Evolutionary conservation across 2,797 vertebrate species (phyloP), one percentile per base, ranked within the genome.

Genomic region (Pampus argenteus): DNA sequence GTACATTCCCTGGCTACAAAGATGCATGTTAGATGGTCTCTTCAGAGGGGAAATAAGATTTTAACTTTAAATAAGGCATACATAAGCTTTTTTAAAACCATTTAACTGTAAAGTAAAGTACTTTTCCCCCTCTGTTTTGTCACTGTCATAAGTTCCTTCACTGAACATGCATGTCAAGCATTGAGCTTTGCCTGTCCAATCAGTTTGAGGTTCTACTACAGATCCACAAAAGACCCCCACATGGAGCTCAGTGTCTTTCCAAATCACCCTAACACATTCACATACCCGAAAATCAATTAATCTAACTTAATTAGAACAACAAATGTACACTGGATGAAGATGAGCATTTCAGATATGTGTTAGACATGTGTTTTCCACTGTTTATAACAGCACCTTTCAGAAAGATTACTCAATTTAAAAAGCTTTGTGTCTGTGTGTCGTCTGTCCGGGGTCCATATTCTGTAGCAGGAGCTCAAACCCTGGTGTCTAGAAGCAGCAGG

Each of bases 121-220:
- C 70, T 74, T 2, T 45, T 68, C 55, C 68, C 59, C 60, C 81
- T 74, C 69, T 61, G 23, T 11, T 67, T 62, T 59, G 22, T 66
- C 70, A 76, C 48, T 67, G 51, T 66, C 76, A 74, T 80, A 66
- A 69, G 55, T 20, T 69, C 66, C 74, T 71, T 85, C 62, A 72
- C 60, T 90, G 57, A 89, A 92, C 97, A 99, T 98, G 97, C 96
- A 96, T 90, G 89, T 97, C 95, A 97, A 97, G 95, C 96, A 96
- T 93, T 95, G 93, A 97, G 95, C 95, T 96, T 95, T 95, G 95
- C 95, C 93, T 94, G 91, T 95, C 95, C 93, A 94, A 92, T 93
- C 89, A 93, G 90, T 96, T 97, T 97, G 96, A 97, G 96, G 93
- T 99, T 97, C 96, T 99, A 97, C 97, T 96, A 97, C 97, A 97